Evolutionary conservation across 2,888 invertebrate genomes (phyloP).

Genomic region (Eurytoma adleriae): DNA sequence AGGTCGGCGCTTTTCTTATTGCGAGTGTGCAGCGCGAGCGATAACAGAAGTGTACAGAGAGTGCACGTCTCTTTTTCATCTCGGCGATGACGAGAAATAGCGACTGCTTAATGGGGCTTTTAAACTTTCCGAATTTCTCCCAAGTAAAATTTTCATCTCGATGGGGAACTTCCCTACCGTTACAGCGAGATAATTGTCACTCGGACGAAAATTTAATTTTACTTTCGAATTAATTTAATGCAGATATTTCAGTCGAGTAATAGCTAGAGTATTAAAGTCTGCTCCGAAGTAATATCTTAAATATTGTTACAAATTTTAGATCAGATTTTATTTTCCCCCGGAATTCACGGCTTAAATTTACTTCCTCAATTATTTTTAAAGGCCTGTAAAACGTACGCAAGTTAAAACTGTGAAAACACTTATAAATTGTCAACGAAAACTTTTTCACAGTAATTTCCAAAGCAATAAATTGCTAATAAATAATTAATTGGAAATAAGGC

Average conservation of each 20-base stretch:
- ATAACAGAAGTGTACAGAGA: neutral
- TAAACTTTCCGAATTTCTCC: slow-evolving; percentile 1
- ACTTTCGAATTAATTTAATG: slow-evolving; percentile 1
- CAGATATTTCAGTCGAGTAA: neutral
- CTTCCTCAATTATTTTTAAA: too few species aligned
- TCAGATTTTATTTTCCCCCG: too few species aligned
- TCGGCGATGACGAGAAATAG: slow-evolving; percentile 8
- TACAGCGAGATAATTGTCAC: slow-evolving; percentile 20
- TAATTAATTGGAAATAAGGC: too few species aligned
- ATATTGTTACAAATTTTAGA: too few species aligned
- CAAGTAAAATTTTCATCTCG: slow-evolving; percentile 17
- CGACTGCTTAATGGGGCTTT: slow-evolving; percentile 13
- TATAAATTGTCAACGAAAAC: too few species aligned
- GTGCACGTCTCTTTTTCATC: neutral
- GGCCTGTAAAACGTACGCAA: too few species aligned
- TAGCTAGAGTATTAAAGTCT: too few species aligned
- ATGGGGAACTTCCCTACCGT: neutral
- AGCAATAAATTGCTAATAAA: too few species aligned
- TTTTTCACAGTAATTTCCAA: too few species aligned
- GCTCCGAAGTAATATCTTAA: too few species aligned
- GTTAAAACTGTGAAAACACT: too few species aligned
- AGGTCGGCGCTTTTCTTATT: neutral
- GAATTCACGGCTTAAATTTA: too few species aligned
- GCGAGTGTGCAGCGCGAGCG: neutral
- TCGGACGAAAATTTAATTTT: slow-evolving; percentile 19